A percentile compares a stretch with the other conserved stretches of the same genome.
Conservation (phyloP, 2,888 invertebrate species). For the Molanna angustata region DNA sequence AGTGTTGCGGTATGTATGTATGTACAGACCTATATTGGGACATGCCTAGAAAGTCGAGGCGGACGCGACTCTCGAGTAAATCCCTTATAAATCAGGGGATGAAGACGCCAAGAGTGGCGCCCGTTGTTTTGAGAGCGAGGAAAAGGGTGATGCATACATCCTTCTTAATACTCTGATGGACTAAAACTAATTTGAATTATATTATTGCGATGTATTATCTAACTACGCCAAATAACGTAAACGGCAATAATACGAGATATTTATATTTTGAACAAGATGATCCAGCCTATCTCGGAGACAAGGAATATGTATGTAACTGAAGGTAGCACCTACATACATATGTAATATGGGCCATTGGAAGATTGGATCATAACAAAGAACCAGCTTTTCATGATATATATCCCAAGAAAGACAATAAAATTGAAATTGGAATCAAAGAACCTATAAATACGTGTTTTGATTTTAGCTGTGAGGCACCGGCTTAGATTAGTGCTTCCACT, state of each 20-base stretch:
- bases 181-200: too few relatives aligned
- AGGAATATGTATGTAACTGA: conserved; percentile 66
- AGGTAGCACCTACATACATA: conserved; percentile 59
- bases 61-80: conserved; percentile 19
- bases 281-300: conserved; percentile 74
- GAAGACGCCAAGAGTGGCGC: conserved; percentile 16
- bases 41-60: neutral
- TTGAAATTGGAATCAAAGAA: conserved; percentile 65
- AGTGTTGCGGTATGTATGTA: too few relatives aligned
- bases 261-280: too few relatives aligned
- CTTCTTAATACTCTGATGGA: too few relatives aligned
- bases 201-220: too few relatives aligned
- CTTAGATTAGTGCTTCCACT: too few relatives aligned
- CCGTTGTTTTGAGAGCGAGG: too few relatives aligned
- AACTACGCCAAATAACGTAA: too few relatives aligned
- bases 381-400: conserved; percentile 82
- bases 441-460: conserved; percentile 69
- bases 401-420: conserved; percentile 65
- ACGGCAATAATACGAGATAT: too few relatives aligned
- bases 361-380: conserved; percentile 71
- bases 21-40: too few relatives aligned
- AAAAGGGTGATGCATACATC: too few relatives aligned
- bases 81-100: conserved; percentile 32
- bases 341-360: conserved; percentile 83
- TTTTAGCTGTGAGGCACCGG: too few relatives aligned